Conservation (phyloP, 2,113 vertebrate species). For the Numida meleagris region DNA sequence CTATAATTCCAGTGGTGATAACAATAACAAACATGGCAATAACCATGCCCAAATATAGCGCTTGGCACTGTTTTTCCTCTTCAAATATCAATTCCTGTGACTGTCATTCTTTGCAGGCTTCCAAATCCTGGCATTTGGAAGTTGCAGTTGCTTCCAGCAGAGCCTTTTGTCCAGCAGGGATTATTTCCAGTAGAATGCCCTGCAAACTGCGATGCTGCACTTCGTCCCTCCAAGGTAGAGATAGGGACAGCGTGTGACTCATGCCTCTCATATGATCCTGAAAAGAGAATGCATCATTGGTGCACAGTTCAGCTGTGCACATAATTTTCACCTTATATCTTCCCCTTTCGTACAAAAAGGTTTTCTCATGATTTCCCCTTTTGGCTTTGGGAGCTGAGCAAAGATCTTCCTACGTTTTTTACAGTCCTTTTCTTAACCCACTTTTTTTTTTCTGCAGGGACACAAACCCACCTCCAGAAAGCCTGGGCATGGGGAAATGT, state of each 20-base stretch:
- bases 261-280: slow-evolving; percentile 6
- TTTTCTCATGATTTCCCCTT: neutral
- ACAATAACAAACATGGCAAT: slow-evolving; percentile 54
- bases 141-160: neutral
- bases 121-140: slow-evolving; percentile 39
- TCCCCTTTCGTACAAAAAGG: neutral
- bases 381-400: neutral
- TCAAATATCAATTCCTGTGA: slow-evolving; percentile 34
- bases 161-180: neutral
- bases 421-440: neutral
- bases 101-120: slow-evolving; percentile 34
- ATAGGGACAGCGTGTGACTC: neutral
- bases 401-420: neutral
- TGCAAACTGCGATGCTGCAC: slow-evolving; percentile 12
- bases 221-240: slow-evolving; percentile 38
- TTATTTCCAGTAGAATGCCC: slow-evolving; percentile 33
- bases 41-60: slow-evolving; percentile 32
- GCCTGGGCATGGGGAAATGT: neutral
- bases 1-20: slow-evolving; percentile 1
- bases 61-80: slow-evolving; percentile 11
- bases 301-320: neutral
- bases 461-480: neutral
- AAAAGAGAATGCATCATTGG: neutral
- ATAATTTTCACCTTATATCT: neutral
- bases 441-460: neutral